Evolutionary conservation across 2,113 vertebrate genomes (phyloP).

Genomic region (Zootoca vivipara): DNA sequence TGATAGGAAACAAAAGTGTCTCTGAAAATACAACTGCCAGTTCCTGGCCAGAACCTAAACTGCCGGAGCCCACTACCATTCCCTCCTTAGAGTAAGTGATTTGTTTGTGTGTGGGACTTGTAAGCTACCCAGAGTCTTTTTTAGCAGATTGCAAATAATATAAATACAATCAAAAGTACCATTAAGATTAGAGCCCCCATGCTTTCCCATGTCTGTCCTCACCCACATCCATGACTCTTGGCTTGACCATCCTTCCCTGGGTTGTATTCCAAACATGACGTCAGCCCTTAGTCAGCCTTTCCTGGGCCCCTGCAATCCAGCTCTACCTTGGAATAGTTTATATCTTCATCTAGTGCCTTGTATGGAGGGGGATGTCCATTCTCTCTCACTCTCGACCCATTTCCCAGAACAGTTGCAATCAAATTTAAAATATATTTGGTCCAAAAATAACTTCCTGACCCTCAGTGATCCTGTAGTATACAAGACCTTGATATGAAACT

Average conservation of each 20-base stretch:
- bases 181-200: neutral
- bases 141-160: neutral
- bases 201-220: neutral
- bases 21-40: constrained; percentile 74
- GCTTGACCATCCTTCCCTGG: neutral
- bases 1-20: constrained; percentile 75
- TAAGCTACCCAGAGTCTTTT: neutral
- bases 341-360: neutral
- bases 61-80: constrained; percentile 69
- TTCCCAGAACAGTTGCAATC: neutral
- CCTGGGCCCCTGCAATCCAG: neutral
- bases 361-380: neutral
- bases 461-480: neutral
- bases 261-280: neutral
- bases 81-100: constrained; percentile 82
- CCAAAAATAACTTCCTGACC: neutral
- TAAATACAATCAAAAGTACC: neutral
- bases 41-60: constrained; percentile 66
- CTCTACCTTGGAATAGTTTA: neutral
- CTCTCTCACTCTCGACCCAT: neutral
- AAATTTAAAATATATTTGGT: neutral
- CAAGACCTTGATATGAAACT: neutral
- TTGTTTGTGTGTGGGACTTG: neutral
- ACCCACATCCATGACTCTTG: neutral
- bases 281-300: neutral